phyloP scores from a whole-genome alignment of 2,888 invertebrate genomes.

The Resseliella maxima region DNA sequence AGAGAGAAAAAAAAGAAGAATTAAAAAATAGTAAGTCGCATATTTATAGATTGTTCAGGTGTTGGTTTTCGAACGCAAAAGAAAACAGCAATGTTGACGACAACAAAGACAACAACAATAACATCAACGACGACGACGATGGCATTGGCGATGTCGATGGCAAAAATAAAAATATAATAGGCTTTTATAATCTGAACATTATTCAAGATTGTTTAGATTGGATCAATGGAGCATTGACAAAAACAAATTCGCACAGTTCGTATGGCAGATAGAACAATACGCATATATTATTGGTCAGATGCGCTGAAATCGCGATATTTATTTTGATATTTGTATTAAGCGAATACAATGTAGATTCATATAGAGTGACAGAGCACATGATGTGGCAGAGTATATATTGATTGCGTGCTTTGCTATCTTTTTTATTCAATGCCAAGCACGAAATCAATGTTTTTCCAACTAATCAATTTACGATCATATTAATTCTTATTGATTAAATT shows the following conservation, averaged over 20 bases:
- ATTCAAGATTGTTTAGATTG: neutral
- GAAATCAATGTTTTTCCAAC: neutral
- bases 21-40: conserved; percentile 6
- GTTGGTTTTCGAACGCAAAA: neutral
- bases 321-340: too few relatives aligned
- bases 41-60: conserved; percentile 47
- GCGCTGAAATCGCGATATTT: too few relatives aligned
- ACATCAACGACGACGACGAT: neutral
- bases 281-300: too few relatives aligned
- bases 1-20: neutral
- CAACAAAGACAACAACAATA: neutral
- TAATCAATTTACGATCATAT: conserved; percentile 7
- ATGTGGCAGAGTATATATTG: too few relatives aligned
- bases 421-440: neutral
- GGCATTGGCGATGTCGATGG: neutral
- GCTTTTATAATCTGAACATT: neutral
- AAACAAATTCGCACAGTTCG: neutral
- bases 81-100: neutral
- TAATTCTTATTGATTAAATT: conserved; percentile 14
- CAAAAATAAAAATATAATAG: neutral
- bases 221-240: neutral
- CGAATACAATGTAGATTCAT: too few relatives aligned
- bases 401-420: neutral
- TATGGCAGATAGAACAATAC: too few relatives aligned
- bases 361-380: too few relatives aligned